phyloP scores from a whole-genome alignment of 2,113 vertebrate genomes.

The Redunca redunca region DNA sequence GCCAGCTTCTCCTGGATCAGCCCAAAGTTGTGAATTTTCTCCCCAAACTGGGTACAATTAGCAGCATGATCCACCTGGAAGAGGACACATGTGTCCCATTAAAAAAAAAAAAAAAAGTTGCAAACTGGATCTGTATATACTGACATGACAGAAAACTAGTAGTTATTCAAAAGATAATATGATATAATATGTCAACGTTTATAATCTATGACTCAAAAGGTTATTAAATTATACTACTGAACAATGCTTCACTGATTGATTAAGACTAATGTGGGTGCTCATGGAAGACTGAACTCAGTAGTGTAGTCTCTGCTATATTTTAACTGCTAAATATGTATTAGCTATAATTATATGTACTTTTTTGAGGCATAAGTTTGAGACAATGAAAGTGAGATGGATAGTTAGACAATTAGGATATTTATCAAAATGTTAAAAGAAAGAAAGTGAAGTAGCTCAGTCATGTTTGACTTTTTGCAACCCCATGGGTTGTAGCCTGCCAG shows the following conservation, averaged over 20 bases:
- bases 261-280: background rate
- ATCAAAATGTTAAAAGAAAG: background rate
- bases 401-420: background rate
- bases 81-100: background rate
- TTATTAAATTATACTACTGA: background rate
- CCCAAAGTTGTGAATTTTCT: constrained; percentile 89
- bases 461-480: background rate
- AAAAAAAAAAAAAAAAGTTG: background rate
- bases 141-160: background rate
- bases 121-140: background rate
- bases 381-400: background rate
- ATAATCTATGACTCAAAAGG: background rate
- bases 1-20: constrained; percentile 91
- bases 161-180: background rate
- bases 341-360: background rate
- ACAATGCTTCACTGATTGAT: background rate
- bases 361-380: background rate
- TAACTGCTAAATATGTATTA: background rate
- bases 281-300: too few relatives aligned
- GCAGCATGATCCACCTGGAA: constrained; percentile 87
- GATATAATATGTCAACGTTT: background rate
- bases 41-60: constrained; percentile 90
- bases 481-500: background rate
- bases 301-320: background rate
- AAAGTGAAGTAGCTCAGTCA: background rate